Base-by-base conservation (phyloP, 2,113 vertebrate genomes). In the Osmerus eperlanus region DNA sequence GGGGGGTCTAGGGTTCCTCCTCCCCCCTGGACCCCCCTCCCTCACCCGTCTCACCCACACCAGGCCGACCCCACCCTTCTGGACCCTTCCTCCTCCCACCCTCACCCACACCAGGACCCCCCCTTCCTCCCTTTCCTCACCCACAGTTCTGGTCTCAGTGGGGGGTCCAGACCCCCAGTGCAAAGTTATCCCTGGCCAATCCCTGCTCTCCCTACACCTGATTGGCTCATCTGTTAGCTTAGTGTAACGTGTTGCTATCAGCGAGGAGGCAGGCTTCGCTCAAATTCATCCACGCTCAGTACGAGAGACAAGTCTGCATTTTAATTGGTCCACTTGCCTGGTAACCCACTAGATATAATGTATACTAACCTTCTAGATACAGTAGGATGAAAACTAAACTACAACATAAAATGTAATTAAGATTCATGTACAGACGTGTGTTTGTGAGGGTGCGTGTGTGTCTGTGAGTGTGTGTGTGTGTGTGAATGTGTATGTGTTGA, bases 151-250 rank as follows among this genome's bases (percentile, higher is more conserved):
- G 18, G 3, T 5, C 14, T 55, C 13, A 16, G 13, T n/a, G 3
- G 29, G 66, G 23, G 25, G 25, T 19, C 12, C 11, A 54, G 36
- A 47, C 9, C 60, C 52, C 36, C 19, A 16, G 16, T 56, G 54
- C 19, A 11, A 23, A 58, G 7, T 64, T 52, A 63, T 72, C 36
- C 18, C 71, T 66, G 80, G 18, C 78, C 83, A 68, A 70, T 60
- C 47, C 9, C 56, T 47, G 21, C 32, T 28, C 52, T 41, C 6
- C 65, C 52, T 53, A 66, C 29, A 32, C 13, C 61, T n/a, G 53
- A 72, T 28, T 52, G 51, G 28, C 15, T 63, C 18, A 29, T 64
- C 52, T 28, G 53, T 14, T 51, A 41, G 29, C 29, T 32, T 32
- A 8, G 36, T 41, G 4, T 41, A 1, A 41, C 6, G 36, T 41